Base-by-base conservation (phyloP, 2,797 vertebrate genomes). In the Bryconaethiops microstoma region DNA sequence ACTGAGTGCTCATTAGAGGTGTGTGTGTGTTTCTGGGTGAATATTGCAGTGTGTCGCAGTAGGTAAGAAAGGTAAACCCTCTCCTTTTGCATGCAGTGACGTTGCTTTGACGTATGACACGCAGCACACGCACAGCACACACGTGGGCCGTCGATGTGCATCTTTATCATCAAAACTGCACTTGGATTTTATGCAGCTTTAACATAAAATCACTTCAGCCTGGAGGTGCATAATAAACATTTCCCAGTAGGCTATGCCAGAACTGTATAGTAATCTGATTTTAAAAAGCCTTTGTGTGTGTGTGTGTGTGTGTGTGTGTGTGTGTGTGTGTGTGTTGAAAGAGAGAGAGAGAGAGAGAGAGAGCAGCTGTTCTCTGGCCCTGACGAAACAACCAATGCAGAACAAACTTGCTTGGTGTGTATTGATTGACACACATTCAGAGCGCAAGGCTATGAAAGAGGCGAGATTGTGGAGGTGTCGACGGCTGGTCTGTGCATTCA, bases 371-470 rank as follows among this genome's bases (percentile, higher is more conserved):
- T 80, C 76, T 54, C 72, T 8, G 19, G 48, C 64, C 63, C 74
- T 74, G 35, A 77, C 70, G 63, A 71, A 78, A 48, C 64, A 84
- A 79, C 39, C 74, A 72, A 29, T 62, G 84, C 86, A 78, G 17
- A 57, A 62, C 75, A 81, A 82, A 86, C 79, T 81, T 50, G 74
- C 40, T 69, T 71, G 39, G 71, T 67, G 60, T 0, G 3, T 81
- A 84, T 88, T 74, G 85, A 86, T 77, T 87, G 83, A 84, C 85
- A 85, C 76, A 83, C 82, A 84, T 87, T 86, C 73, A 80, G 54
- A 52, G 14, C 50, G 64, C 63, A 71, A 83, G 62, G 79, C 59
- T 62, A 70, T 68, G 77, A 67, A 65, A 78, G 72, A 45, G 78
- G 57, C 39, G 39, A 25, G 75, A 76, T 74, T 59, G 12, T 69